phyloP scores from a whole-genome alignment of 1,140 invertebrate genomes.

The Drosophila rhopaloa region DNA sequence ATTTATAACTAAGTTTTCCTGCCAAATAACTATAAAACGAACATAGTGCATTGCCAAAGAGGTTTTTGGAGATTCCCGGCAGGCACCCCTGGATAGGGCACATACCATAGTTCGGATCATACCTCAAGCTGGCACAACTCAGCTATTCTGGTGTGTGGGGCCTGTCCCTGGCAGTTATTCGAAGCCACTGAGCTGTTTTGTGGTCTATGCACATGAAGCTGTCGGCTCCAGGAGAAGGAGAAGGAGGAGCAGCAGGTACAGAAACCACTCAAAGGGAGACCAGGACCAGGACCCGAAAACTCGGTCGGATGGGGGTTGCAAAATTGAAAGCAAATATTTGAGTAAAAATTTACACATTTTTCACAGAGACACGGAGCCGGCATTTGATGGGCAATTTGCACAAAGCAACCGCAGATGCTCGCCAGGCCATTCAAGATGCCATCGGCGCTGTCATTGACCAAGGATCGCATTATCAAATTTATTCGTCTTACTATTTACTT shows the following conservation, averaged over 20 bases:
- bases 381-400: constrained; percentile 60
- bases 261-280: constrained; percentile 43
- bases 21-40: too few relatives aligned
- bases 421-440: constrained; percentile 36
- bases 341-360: constrained; percentile 77
- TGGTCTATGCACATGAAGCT: constrained; percentile 72
- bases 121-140: constrained; percentile 39
- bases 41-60: not conserved
- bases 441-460: constrained; percentile 14
- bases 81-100: not conserved
- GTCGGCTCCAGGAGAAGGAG: constrained; percentile 53
- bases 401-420: constrained; percentile 59
- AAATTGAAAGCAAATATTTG: constrained; percentile 83
- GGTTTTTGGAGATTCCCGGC: not conserved
- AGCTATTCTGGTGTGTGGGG: constrained; percentile 13
- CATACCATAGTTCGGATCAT: constrained; percentile 38
- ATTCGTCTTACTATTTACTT: constrained; percentile 51
- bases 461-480: constrained; percentile 32
- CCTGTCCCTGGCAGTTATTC: constrained; percentile 70
- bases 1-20: too few relatives aligned
- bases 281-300: constrained; percentile 1
- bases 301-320: constrained; percentile 16
- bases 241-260: not conserved
- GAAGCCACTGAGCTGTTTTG: constrained; percentile 78
- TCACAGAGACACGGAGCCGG: constrained; percentile 30